These are phyloP conservation scores for Eristalis intricaria DNA, from an alignment of 2,888 invertebrate species.

Conservation along the genomic window DNA sequence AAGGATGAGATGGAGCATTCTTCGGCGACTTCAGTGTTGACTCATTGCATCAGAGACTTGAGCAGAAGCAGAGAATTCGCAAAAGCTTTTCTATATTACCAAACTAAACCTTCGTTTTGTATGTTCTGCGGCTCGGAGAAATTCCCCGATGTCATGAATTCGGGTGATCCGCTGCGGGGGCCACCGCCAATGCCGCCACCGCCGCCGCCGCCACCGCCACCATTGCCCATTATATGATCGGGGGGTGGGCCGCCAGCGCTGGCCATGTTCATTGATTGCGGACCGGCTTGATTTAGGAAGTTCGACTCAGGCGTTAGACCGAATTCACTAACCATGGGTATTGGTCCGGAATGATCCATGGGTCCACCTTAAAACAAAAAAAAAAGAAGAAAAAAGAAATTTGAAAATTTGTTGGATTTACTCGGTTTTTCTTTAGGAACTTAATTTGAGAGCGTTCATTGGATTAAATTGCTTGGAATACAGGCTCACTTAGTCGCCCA, in stretches of 20 bases:
- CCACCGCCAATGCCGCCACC: slow-evolving; percentile 80
- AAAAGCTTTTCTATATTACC: slow-evolving; percentile 84
- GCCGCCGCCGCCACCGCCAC: slow-evolving; percentile 75
- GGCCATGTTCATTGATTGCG: slow-evolving; percentile 80
- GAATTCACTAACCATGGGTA: slow-evolving; percentile 90
- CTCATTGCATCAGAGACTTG: slow-evolving; percentile 75
- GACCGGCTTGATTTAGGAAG: slow-evolving; percentile 82
- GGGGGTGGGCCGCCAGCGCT: slow-evolving; percentile 83
- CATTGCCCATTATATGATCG: slow-evolving; percentile 84
- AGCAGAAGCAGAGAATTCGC: slow-evolving; percentile 80
- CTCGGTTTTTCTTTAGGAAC: not conserved
- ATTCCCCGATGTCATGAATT: slow-evolving; percentile 85
- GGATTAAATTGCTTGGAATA: not conserved
- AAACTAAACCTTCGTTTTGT: slow-evolving; percentile 88
- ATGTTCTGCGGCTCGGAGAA: slow-evolving; percentile 87
- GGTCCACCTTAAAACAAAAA: slow-evolving; percentile 84
- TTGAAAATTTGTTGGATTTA: not conserved
- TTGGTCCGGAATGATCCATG: slow-evolving; percentile 86
- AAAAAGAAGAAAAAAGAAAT: not conserved
- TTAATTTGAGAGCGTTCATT: not conserved
- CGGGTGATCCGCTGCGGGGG: slow-evolving; percentile 88
- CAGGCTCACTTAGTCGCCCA: too few species aligned
- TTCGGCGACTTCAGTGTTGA: not conserved
- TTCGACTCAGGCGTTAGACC: slow-evolving; percentile 86
- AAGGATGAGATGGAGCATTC: not conserved